These are phyloP conservation scores for Rhizomys pruinosus DNA, from an alignment of 2,113 vertebrate species.

Conservation along the genomic window DNA sequence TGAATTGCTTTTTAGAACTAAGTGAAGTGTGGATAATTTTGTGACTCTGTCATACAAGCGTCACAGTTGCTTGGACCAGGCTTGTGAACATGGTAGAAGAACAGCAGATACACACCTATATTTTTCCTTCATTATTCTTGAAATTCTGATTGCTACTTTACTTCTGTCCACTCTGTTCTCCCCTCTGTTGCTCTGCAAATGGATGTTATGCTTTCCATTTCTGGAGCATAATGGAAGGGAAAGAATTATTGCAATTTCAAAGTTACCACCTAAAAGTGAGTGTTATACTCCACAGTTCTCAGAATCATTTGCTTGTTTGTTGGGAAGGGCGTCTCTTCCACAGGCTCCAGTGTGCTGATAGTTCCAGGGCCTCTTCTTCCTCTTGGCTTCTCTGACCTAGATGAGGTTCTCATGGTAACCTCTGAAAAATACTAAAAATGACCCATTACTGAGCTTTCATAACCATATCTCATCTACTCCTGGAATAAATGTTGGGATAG, in stretches of 20 bases:
- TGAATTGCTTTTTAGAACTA: neutral
- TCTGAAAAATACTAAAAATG: conserved; percentile 34
- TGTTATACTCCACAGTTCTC: neutral
- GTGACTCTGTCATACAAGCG: neutral
- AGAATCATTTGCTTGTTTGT: neutral
- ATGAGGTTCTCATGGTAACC: neutral
- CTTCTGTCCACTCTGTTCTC: neutral
- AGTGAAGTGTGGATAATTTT: neutral
- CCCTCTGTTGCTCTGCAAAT: neutral
- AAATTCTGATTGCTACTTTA: conserved; percentile 25
- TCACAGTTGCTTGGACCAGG: neutral
- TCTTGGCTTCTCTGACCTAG: neutral
- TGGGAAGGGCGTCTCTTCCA: neutral
- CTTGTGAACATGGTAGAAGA: neutral
- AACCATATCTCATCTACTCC: neutral
- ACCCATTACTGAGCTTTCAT: neutral
- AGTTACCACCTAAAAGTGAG: conserved; percentile 8
- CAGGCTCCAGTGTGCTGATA: neutral
- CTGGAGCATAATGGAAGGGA: neutral
- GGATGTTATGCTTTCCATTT: neutral
- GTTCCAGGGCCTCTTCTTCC: neutral
- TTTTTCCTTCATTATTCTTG: neutral
- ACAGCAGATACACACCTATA: neutral
- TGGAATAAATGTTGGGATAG: conserved; percentile 1
- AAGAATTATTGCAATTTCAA: conserved; percentile 44